Evolutionary conservation across 2,888 invertebrate species (phyloP), one percentile per base, ranked within the genome.

Genomic region (Atrina japonica): DNA sequence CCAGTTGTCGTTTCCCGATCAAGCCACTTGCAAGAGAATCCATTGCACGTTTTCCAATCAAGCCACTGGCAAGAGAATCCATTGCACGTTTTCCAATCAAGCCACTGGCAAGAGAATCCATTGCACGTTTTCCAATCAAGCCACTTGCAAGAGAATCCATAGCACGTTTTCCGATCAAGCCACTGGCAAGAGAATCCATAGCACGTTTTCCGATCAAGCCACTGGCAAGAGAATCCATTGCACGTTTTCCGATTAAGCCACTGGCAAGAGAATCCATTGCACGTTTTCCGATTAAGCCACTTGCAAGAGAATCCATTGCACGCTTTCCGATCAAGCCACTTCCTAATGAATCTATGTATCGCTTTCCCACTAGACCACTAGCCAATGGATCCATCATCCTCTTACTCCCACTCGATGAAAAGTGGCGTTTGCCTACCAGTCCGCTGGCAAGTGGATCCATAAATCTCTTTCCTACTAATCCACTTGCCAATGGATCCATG

Each of bases 341-440:
- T 18, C 43, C 45, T 18, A 30, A 25, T 0, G 27, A 11, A 29
- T 41, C 53, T 55, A 55, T 55, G 21, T 23, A n/a, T n/a, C 65
- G 16, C 27, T 64, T 64, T 40, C 53, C 53, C 14, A 45, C 55
- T 1, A 47, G 21, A 18, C 55, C 65, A 29, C 65, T 65, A 7
- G 29, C 35, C 2, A 65, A 16, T n/a, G 53, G 29, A 27, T 65
- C 60, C 49, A 30, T 9, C 3, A 18, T 18, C 3, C 49, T n/a
- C 30, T 45, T 47, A n/a, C n/a, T n/a, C n/a, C n/a, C n/a, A n/a
- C n/a, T n/a, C n/a, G n/a, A n/a, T n/a, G n/a, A n/a, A n/a, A n/a
- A n/a, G n/a, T n/a, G n/a, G n/a, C n/a, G 6, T 25, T 64, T 64
- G 3, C 65, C 65, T 27, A 65, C 65, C 25, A 65, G 27, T 25